Evolutionary conservation across 1,140 invertebrate genomes (phyloP), one percentile per base, ranked within the genome.

Genomic region (Tetramorium simillimum): DNA sequence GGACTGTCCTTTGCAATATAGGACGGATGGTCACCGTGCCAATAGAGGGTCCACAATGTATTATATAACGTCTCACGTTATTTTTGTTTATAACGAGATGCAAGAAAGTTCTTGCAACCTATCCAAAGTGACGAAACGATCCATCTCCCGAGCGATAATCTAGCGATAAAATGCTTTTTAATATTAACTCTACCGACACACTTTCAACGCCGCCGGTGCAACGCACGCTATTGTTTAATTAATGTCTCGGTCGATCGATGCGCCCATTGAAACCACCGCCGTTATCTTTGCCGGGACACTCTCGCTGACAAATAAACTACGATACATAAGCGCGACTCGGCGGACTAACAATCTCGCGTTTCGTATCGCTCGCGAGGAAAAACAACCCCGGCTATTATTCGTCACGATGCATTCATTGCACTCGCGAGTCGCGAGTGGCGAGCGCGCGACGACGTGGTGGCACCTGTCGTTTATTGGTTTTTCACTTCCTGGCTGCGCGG

Each of bases 391-490:
- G 63, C 77, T 69, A 84, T 86, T 70, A 81, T 85, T 85, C 49
- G 37, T 70, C 77, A 16, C 51, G 67, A 62, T 84, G 46, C 77
- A 72, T 72, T 72, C 40, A 84, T 84, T 63, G 53, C 63, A 58
- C 33, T 43, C 33, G 49, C 33, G 69, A 33, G 33, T 49, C 65
- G 51, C 21, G 28, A 69, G 14, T 28, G 10, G 16, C 43, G 69
- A 28, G 69, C 14, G 12, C 56, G 37, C 37, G 40, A 33, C 16
- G 56, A 46, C 37, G 56, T 21, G 40, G 80, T 84, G 46, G 37
- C 60, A 56, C n/a, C 73, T 85, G 73, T 78, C 60, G 60, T 78
- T 78, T 85, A 85, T 85, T 85, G 82, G 82, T 78, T 85, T 85
- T 85, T 46, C 49, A 33, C 82, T 85, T 78, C 73, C 82, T 85